Percentiles rank a stretch among this genome's conserved stretches.
Conservation (phyloP, 2,888 invertebrate genomes). For the Holacanthella duospinosa region DNA sequence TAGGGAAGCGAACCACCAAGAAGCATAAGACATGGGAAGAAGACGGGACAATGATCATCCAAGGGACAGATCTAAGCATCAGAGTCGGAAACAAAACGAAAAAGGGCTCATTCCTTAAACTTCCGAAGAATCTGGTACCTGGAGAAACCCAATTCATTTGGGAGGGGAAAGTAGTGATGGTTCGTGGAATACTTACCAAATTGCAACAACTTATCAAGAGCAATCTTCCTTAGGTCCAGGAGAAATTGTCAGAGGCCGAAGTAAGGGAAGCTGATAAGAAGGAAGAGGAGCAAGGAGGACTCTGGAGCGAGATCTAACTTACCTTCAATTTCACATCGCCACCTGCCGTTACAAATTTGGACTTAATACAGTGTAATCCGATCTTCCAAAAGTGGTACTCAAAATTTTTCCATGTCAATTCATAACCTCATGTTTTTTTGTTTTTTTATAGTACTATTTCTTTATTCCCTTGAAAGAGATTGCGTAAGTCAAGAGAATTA, state of each 20-base stretch:
- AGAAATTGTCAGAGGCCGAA: no score
- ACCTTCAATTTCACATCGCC: background rate
- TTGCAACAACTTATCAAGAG: no score
- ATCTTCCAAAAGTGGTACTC: no score
- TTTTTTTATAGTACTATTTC: no score
- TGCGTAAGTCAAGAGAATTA: no score
- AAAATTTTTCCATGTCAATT: no score
- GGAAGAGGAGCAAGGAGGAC: background rate
- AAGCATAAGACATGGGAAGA: constrained; percentile 10
- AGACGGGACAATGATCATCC: background rate
- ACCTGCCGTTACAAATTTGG: no score
- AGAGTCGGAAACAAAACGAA: background rate
- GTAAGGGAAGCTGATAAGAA: background rate
- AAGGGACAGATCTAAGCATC: background rate
- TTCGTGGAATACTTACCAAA: no score
- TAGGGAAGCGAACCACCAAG: constrained; percentile 3
- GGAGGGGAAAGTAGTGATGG: background rate
- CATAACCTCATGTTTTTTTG: no score
- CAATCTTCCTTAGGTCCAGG: no score
- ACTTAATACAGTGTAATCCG: no score
- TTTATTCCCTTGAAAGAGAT: no score
- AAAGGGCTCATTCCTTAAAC: background rate
- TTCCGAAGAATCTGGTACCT: background rate
- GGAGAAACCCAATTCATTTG: background rate
- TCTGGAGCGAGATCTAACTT: background rate